These are phyloP conservation scores for Brachionus asplanchnoidis DNA, from an alignment of 1,140 invertebrate species.

Conservation along the genomic window DNA sequence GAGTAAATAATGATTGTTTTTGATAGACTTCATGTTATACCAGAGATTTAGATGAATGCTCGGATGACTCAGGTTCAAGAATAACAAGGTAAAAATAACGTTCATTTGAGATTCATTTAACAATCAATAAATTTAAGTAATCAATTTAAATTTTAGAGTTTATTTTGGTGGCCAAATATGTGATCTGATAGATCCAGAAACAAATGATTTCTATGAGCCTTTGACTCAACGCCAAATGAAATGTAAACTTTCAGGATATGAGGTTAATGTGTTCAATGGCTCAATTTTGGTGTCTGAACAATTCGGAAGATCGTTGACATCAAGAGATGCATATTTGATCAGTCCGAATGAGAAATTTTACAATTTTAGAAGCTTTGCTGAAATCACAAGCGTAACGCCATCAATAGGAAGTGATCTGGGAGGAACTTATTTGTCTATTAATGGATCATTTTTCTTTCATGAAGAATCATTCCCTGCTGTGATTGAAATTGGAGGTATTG, in stretches of 20 bases:
- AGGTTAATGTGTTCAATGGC: constrained; percentile 1
- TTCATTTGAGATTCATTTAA: not conserved
- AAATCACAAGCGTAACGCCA: constrained; percentile 45
- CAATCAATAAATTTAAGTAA: not conserved
- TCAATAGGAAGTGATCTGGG: constrained; percentile 46
- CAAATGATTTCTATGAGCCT: not conserved
- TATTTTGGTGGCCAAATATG: constrained; percentile 35
- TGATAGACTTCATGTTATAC: constrained; percentile 4
- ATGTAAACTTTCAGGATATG: not conserved
- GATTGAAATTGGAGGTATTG: not conserved
- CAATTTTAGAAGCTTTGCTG: constrained; percentile 43
- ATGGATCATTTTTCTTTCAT: constrained; percentile 47
- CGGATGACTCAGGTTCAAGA: not conserved
- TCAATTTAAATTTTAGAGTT: not conserved
- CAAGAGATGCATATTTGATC: not conserved
- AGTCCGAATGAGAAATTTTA: constrained; percentile 25
- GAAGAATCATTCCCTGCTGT: constrained; percentile 33
- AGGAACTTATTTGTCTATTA: constrained; percentile 45
- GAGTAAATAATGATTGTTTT: not conserved
- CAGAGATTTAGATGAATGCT: constrained; percentile 13
- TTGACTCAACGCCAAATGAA: not conserved
- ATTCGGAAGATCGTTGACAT: not conserved
- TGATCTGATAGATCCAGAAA: constrained; percentile 8
- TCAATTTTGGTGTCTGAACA: constrained; percentile 15
- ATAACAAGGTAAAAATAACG: constrained; percentile 5